Evolutionary conservation across 1,140 invertebrate genomes (phyloP), one percentile per base, ranked within the genome.

Genomic region (Aphelinus atriplicis): DNA sequence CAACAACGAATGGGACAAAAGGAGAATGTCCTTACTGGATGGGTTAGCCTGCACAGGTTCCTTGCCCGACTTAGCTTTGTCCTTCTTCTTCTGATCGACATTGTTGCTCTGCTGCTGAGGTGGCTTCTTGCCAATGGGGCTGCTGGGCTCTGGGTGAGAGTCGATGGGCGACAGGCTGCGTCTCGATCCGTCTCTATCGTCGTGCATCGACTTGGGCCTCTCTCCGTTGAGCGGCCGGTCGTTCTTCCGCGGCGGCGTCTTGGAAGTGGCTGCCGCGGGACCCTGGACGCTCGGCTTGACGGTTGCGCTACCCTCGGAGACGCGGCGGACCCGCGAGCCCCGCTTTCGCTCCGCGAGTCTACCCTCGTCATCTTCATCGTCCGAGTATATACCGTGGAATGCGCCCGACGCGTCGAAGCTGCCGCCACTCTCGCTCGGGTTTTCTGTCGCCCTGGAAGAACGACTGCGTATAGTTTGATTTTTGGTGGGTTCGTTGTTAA

Each of bases 361-460:
- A 3, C 66, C 72, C 1, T 57, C 68, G 1, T 89, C 87, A n/a
- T 91, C 91, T 50, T 92, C 90, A 65, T 92, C 91, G 68, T 91
- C 90, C 1, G 90, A 90, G 78, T 89, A 86, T 73, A 87, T 86
- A 50, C 87, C 88, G 9, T 93, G 92, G 86, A 96, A 97, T 7
- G 95, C 95, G 3, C 95, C 95, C 65, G 91, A 92, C 2, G 95
- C 90, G 86, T 97, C 95, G 86, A 97, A 97, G 71, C 93, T 95
- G 10, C 95, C 95, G 50, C 95, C 93, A 73, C 92, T 91, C 84
- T 95, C 94, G 47, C 90, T 90, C 50, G 91, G 90, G 84, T 94
- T 93, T 80, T 94, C 93, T 61, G 90, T 93, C 3, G 92, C 93
- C 92, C 85, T 86, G 4, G 10, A 78, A 79, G 71, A 78, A 48